Conservation (phyloP, 1,140 invertebrate species). For the Bombus superbus region DNA sequence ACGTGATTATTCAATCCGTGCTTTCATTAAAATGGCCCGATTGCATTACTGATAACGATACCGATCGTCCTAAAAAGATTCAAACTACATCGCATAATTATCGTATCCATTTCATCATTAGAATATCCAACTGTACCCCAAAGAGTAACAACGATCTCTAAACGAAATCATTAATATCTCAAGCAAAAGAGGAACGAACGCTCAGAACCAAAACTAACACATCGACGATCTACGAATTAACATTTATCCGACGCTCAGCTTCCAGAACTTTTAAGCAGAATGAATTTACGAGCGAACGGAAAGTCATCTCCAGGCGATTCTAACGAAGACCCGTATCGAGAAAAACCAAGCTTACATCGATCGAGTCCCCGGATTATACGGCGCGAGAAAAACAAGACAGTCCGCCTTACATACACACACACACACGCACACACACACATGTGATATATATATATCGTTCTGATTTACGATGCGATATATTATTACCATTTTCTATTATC, state of each 20-base stretch:
- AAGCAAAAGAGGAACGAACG: not conserved
- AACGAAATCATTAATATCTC: not conserved
- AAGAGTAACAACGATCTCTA: not conserved
- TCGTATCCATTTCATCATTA: not conserved
- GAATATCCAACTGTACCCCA: not conserved
- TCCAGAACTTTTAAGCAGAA: not conserved
- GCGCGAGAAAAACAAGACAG: not conserved
- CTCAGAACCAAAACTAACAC: not conserved
- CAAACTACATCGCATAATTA: not conserved
- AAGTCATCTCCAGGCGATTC: not conserved
- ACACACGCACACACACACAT: not conserved
- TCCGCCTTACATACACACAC: not conserved
- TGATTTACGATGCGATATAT: slow-evolving; percentile 41
- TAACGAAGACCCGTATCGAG: not conserved
- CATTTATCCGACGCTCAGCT: too few relatives aligned
- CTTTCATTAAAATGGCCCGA: not conserved
- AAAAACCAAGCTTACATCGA: not conserved
- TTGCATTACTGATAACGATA: not conserved
- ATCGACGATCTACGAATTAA: not conserved
- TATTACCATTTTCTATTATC: slow-evolving; percentile 51
- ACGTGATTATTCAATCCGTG: too few relatives aligned
- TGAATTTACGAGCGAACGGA: not conserved
- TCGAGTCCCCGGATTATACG: not conserved
- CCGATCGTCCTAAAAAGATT: not conserved
- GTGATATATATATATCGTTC: not conserved